phyloP scores from a whole-genome alignment of 1,140 invertebrate species.

The Rhyacophila brunnea region DNA sequence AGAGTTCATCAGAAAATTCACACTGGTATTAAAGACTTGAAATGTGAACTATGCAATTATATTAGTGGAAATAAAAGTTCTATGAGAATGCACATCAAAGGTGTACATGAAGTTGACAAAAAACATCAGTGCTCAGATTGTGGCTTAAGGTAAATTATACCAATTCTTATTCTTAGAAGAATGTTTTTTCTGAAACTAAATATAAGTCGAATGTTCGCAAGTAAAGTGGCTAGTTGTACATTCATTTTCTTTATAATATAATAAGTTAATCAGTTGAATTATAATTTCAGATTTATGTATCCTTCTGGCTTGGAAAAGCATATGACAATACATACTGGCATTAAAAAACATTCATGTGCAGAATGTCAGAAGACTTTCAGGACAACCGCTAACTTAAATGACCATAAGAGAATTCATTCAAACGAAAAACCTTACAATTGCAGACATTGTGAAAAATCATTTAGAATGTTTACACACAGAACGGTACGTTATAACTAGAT shows the following conservation, averaged over 20 bases:
- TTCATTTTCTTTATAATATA: no score
- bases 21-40: slow-evolving; percentile 9
- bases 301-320: slow-evolving; percentile 8
- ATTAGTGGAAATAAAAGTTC: slow-evolving; percentile 9
- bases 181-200: not conserved
- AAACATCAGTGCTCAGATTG: slow-evolving; percentile 15
- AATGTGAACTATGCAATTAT: slow-evolving; percentile 12
- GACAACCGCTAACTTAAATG: slow-evolving; percentile 2
- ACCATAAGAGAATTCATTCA: slow-evolving; percentile 7
- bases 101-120: slow-evolving; percentile 18
- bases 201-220: no score
- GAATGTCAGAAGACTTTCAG: slow-evolving; percentile 6
- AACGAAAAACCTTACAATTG: slow-evolving; percentile 4
- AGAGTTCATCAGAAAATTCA: slow-evolving; percentile 18
- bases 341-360: slow-evolving; percentile 15
- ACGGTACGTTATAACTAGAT: not conserved
- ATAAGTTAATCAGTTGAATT: no score
- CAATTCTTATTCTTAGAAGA: not conserved
- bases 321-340: slow-evolving; percentile 13
- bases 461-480: not conserved
- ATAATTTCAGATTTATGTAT: slow-evolving; percentile 17
- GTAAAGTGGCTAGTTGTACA: no score
- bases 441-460: not conserved
- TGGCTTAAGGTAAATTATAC: slow-evolving; percentile 9
- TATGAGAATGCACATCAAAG: slow-evolving; percentile 20